Base-by-base conservation (phyloP, 2,888 invertebrate species). In the Tholera decimalis region DNA sequence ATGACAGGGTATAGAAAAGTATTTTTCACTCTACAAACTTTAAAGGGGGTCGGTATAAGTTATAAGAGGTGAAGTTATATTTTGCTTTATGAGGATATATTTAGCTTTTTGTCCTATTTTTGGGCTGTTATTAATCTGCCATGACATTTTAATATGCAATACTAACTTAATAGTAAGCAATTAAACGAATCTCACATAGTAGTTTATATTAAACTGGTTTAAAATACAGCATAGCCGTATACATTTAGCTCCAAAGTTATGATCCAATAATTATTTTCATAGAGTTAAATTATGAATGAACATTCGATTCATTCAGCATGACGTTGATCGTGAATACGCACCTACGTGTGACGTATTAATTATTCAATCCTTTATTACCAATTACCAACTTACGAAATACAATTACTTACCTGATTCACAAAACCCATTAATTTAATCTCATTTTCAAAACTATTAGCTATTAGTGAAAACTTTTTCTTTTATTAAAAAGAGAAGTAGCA, bases 271-370 rank as follows among this genome's bases (percentile, higher is more conserved):
- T 54, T 41, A 44, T 26, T 26, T 70, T 20, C 46, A 26, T 41
- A 11, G 13, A 51, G 6, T 28, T 41, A 39, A 64, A 51, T 59
- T 59, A 56, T 44, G 35, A 73, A 77, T 73, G 55, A 73, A 59
- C 11, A 37, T 56, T 63, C 24, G 51, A 54, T 26, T 43, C 22
- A 55, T 37, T 43, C 39, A 56, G 11, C 33, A 44, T 59, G 57
- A 65, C 51, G 55, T 49, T 37, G 28, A 54, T 56, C 50, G 26
- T 49, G 22, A 51, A 59, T 55, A 73, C 58, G 39, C 58, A 77
- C 26, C 47, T 35, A 33, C 56, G 6, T n/a, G 33, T 33, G 43
- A 44, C 47, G 47, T 58, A 46, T 33, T 39, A 58, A 46, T 37
- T 24, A 26, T 26, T 70, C 4, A 26, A 33, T 41, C 33, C 7